Conservation (phyloP, 2,888 invertebrate species). For the Diadegma fenestrale region DNA sequence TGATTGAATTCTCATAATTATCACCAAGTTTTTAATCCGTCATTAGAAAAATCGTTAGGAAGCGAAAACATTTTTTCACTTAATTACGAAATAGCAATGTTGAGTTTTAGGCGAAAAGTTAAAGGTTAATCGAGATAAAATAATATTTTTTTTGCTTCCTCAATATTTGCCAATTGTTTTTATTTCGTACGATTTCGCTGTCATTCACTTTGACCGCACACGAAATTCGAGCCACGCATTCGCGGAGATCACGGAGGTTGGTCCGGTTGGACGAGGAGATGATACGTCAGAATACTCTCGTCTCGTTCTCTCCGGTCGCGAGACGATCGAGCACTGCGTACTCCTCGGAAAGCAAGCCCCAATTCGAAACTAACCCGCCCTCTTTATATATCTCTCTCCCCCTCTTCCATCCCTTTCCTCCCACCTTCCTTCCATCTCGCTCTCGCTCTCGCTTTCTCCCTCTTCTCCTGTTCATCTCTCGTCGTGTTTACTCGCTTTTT, state of each 20-base stretch:
- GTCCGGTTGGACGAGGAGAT: conserved; percentile 34
- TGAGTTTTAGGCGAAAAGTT: not conserved
- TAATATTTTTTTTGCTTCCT: not conserved
- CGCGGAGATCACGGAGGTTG: conserved; percentile 41
- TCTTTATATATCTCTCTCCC: conserved; percentile 55
- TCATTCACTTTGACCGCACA: conserved; percentile 43
- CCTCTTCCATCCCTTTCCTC: conserved; percentile 55
- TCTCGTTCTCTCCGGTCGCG: conserved; percentile 78
- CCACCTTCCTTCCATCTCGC: conserved; percentile 33
- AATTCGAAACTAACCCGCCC: conserved; percentile 75
- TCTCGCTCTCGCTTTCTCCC: conserved; percentile 24
- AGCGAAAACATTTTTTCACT: not conserved
- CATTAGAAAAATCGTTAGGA: not conserved
- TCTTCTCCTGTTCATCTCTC: conserved; percentile 32
- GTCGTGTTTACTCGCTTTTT: conserved; percentile 36
- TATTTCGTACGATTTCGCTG: conserved; percentile 17
- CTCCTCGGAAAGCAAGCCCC: conserved; percentile 77
- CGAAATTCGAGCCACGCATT: conserved; percentile 50
- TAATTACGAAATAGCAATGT: not conserved
- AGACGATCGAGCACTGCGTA: conserved; percentile 79
- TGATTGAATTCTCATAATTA: not conserved
- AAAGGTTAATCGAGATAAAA: conserved; percentile 1
- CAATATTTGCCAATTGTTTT: not conserved
- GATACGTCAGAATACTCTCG: conserved; percentile 48
- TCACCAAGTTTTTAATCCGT: not conserved